phyloP scores from a whole-genome alignment of 2,113 vertebrate genomes.

The Electrona antarctica region DNA sequence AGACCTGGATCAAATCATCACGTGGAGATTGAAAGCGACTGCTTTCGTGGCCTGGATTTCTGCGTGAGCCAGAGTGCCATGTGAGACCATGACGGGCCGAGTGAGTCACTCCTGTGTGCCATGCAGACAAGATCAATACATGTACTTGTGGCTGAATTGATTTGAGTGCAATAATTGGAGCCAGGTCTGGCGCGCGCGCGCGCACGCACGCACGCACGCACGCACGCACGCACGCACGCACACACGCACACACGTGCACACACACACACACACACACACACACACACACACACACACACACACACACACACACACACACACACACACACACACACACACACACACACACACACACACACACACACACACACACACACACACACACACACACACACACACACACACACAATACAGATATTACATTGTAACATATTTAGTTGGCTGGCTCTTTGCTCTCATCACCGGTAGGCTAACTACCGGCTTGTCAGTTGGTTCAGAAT shows the following conservation, averaged over 20 bases:
- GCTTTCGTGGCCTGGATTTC: constrained; percentile 26
- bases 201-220: background rate
- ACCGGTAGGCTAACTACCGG: background rate
- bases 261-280: too few species aligned
- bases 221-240: background rate
- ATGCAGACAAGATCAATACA: constrained; percentile 31
- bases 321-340: constrained; percentile 5
- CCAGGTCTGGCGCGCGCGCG: constrained; percentile 13
- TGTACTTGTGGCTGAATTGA: constrained; percentile 22
- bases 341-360: constrained; percentile 3
- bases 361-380: constrained; percentile 3
- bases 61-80: background rate
- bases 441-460: constrained; percentile 23
- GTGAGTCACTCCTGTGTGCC: constrained; percentile 14
- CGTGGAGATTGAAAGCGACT: constrained; percentile 19
- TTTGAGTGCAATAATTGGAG: constrained; percentile 40
- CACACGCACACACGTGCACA: background rate
- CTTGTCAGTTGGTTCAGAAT: constrained; percentile 19
- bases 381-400: background rate
- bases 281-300: constrained; percentile 3
- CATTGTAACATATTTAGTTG: constrained; percentile 40
- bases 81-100: background rate
- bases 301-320: background rate
- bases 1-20: constrained; percentile 30
- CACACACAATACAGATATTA: constrained; percentile 51